Evolutionary conservation across 1,140 invertebrate species (phyloP).

Genomic region (Ectropis grisescens): DNA sequence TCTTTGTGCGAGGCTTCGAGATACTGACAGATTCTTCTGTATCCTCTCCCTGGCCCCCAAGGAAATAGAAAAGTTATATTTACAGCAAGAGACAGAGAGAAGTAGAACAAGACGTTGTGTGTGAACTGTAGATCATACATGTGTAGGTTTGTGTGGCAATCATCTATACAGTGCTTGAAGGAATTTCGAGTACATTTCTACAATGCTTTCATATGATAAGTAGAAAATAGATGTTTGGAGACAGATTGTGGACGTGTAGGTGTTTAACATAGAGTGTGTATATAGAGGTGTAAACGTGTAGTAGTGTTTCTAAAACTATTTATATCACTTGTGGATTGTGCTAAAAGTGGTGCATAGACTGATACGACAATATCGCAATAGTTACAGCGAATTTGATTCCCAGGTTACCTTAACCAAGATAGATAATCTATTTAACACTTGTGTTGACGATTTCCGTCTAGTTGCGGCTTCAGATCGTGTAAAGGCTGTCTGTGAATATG

Average conservation of each 20-base stretch:
- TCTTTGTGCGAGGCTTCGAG: slow-evolving; percentile 55
- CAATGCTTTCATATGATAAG: no score
- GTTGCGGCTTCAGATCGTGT: no score
- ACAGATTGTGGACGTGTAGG: no score
- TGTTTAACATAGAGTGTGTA: slow-evolving; percentile 1
- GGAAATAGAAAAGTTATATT: not conserved
- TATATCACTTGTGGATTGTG: slow-evolving; percentile 1
- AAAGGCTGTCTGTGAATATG: no score
- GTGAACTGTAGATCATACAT: no score
- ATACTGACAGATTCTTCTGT: slow-evolving; percentile 58
- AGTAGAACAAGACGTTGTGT: slow-evolving; percentile 10
- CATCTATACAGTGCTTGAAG: no score
- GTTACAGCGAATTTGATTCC: slow-evolving; percentile 6
- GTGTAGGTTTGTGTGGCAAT: no score
- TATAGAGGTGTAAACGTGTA: slow-evolving; percentile 2
- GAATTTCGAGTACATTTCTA: no score
- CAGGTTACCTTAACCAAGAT: slow-evolving; percentile 44
- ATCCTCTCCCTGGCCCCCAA: slow-evolving; percentile 46
- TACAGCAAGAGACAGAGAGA: slow-evolving; percentile 5
- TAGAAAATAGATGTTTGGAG: no score
- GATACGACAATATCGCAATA: slow-evolving; percentile 1
- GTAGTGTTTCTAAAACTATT: slow-evolving; percentile 4
- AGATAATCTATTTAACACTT: slow-evolving; percentile 37
- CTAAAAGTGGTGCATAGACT: not conserved
- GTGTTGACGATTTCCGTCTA: not conserved